These are phyloP conservation scores for Spondyliosoma cantharus DNA, from an alignment of 2,797 vertebrate species.

Conservation along the genomic window DNA sequence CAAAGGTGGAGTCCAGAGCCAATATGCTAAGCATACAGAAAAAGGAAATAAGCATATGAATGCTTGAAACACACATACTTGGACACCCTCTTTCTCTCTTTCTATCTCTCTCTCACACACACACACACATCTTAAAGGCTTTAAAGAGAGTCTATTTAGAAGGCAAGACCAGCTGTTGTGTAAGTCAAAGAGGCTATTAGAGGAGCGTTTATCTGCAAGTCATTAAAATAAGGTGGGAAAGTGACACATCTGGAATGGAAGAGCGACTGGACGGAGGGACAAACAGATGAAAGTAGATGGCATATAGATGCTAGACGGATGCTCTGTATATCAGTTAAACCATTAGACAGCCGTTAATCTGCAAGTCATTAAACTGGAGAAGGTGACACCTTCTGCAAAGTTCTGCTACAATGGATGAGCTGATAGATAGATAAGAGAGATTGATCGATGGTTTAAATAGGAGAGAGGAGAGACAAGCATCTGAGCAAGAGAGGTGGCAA, in stretches of 20 bases:
- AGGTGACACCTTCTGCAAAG: conserved; percentile 66
- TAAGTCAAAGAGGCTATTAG: conserved; percentile 75
- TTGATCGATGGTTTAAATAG: conserved; percentile 53
- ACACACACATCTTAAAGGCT: conserved; percentile 41
- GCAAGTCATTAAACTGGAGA: conserved; percentile 61
- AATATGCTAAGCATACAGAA: conserved; percentile 23
- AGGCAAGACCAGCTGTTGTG: conserved; percentile 69
- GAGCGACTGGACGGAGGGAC: conserved; percentile 56
- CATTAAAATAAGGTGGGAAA: conserved; percentile 75
- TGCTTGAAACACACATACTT: conserved; percentile 31
- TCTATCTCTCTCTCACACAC: neutral
- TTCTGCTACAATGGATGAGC: conserved; percentile 43
- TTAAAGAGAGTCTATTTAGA: conserved; percentile 65
- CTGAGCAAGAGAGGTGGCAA: conserved; percentile 13
- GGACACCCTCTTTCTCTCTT: neutral
- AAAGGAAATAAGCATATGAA: conserved; percentile 22
- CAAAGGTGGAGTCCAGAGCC: conserved; percentile 17
- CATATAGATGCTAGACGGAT: conserved; percentile 61
- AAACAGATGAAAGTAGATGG: conserved; percentile 50
- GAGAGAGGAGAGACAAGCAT: conserved; percentile 17
- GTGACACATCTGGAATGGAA: conserved; percentile 69
- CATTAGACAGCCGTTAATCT: conserved; percentile 71
- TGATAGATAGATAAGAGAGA: conserved; percentile 60
- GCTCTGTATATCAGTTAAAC: conserved; percentile 63
- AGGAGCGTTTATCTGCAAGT: conserved; percentile 71